A percentile compares a stretch with the other conserved stretches of the same genome.
phyloP scores from a whole-genome alignment of 1,140 invertebrate species.

The Ditylenchus dipsaci region DNA sequence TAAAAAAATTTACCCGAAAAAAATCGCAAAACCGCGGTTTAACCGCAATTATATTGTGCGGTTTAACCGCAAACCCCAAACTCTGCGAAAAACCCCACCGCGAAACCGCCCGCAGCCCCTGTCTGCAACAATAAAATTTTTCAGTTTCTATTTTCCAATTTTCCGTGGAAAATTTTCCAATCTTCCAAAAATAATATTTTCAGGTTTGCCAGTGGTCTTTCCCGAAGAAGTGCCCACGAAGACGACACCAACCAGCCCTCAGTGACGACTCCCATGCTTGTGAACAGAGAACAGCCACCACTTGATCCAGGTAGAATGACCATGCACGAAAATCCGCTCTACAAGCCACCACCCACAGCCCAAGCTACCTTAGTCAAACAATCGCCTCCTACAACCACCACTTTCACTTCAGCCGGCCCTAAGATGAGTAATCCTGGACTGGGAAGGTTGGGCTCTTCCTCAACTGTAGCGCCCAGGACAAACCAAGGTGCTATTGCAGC shows the following conservation, averaged over 20 bases:
- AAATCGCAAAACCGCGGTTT: too few relatives aligned
- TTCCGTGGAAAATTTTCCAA: too few relatives aligned
- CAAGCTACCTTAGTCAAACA: slow-evolving; percentile 14
- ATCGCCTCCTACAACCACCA: background rate
- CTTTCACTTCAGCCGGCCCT: slow-evolving; percentile 14
- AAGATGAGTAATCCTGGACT: slow-evolving; percentile 4
- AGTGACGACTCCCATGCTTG: slow-evolving; percentile 50
- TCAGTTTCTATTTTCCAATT: too few relatives aligned
- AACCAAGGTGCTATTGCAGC: slow-evolving; percentile 20
- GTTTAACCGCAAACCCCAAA: too few relatives aligned
- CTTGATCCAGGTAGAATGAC: slow-evolving; percentile 41
- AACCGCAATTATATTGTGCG: too few relatives aligned
- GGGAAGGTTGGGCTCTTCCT: slow-evolving; percentile 2
- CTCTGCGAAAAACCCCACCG: too few relatives aligned
- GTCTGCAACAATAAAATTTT: too few relatives aligned
- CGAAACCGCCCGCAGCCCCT: too few relatives aligned
- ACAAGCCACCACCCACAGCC: slow-evolving; percentile 42
- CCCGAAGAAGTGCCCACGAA: slow-evolving; percentile 49
- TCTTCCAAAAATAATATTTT: background rate
- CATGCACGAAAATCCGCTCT: slow-evolving; percentile 50
- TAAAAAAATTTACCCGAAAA: too few relatives aligned
- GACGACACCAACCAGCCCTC: slow-evolving; percentile 33
- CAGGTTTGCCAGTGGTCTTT: slow-evolving; percentile 47
- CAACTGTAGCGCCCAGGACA: background rate
- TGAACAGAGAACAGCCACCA: slow-evolving; percentile 48